A percentile compares a stretch with the other conserved stretches of the same genome.
These are phyloP conservation scores for Scytalopus superciliaris DNA, from an alignment of 2,113 vertebrate genomes.

Conservation along the genomic window DNA sequence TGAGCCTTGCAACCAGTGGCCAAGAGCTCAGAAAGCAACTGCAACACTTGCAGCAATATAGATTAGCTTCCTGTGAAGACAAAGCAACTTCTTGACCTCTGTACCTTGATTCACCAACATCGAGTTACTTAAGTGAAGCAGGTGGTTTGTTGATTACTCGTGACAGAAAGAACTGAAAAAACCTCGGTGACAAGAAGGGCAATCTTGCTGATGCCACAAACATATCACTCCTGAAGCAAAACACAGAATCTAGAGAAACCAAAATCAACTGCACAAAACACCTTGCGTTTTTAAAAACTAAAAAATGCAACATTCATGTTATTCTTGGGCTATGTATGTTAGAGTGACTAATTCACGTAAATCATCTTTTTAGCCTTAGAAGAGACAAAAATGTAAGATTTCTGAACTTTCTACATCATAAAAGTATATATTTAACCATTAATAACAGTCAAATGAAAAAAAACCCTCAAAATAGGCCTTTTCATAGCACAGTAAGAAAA, in stretches of 20 bases:
- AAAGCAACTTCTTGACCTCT: background rate
- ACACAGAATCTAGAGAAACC: background rate
- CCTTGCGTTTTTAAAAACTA: background rate
- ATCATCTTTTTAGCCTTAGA: background rate
- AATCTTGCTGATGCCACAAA: background rate
- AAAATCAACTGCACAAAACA: background rate
- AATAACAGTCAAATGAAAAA: background rate
- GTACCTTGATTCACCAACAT: background rate
- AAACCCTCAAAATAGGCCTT: background rate
- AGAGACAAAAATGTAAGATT: background rate
- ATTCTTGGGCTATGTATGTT: background rate
- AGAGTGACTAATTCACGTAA: background rate
- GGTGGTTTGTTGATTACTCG: background rate
- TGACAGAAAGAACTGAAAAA: background rate
- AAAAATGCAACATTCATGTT: background rate
- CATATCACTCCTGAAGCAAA: background rate
- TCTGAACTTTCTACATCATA: background rate
- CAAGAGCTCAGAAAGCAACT: background rate
- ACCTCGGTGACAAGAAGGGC: background rate
- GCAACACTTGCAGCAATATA: background rate
- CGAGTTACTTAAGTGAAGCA: background rate
- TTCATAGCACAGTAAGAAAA: background rate
- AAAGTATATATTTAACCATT: background rate
- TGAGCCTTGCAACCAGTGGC: background rate
- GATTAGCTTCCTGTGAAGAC: background rate